Evolutionary conservation across 2,113 vertebrate species (phyloP).

Genomic region (Eulemur macaco): DNA sequence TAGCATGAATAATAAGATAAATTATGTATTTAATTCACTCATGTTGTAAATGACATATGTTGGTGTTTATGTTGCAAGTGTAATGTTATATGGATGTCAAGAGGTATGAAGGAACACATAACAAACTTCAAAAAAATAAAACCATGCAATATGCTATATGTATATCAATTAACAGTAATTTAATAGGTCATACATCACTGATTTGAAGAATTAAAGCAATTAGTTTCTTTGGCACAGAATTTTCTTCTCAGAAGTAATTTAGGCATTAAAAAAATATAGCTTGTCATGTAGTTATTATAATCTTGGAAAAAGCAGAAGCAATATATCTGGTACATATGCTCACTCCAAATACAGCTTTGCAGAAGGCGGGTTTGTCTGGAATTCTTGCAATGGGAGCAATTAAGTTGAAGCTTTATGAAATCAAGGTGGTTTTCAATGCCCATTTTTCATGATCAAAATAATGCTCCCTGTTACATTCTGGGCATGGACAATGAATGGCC

Average conservation of each 20-base stretch:
- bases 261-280: not conserved
- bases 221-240: not conserved
- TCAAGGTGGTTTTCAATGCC: not conserved
- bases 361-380: not conserved
- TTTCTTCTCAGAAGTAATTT: conserved; percentile 13
- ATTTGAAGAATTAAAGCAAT: conserved; percentile 39
- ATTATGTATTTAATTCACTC: conserved; percentile 58
- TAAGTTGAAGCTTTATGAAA: conserved; percentile 46
- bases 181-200: not conserved
- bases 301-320: not conserved
- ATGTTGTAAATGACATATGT: not conserved
- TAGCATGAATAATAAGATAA: conserved; percentile 59
- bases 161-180: conserved; percentile 7
- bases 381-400: not conserved
- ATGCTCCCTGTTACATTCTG: not conserved
- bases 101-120: conserved; percentile 66
- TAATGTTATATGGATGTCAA: conserved; percentile 63
- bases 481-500: not conserved
- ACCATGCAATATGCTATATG: not conserved
- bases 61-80: conserved; percentile 20
- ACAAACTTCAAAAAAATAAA: not conserved
- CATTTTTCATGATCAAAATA: not conserved
- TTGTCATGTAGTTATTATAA: not conserved
- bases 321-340: not conserved
- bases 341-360: not conserved